These are phyloP conservation scores for Drosophila kanekoi DNA, from an alignment of 2,888 invertebrate species.

Conservation along the genomic window DNA sequence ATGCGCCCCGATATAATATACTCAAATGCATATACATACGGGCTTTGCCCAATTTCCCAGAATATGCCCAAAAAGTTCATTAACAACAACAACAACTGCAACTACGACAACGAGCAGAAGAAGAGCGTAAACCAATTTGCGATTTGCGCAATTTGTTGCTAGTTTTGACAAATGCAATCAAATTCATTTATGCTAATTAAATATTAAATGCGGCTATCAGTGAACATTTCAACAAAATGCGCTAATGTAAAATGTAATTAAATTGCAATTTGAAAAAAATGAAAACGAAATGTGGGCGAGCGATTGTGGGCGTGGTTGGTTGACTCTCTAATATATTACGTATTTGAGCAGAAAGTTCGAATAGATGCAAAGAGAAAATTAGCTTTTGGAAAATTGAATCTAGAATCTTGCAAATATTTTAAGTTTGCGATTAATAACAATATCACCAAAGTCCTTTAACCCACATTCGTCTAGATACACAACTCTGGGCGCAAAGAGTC, in stretches of 20 bases:
- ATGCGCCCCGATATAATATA: constrained; percentile 11
- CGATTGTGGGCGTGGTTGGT: neutral
- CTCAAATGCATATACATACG: constrained; percentile 9
- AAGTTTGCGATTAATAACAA: no score
- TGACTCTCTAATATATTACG: neutral
- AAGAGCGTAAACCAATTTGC: constrained; percentile 19
- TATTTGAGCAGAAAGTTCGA: no score
- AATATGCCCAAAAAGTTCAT: constrained; percentile 33
- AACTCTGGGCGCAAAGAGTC: no score
- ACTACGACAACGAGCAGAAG: constrained; percentile 7
- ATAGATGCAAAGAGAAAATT: no score
- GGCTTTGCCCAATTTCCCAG: neutral
- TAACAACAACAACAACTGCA: constrained; percentile 33
- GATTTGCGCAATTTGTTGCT: constrained; percentile 12
- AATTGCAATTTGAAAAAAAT: constrained; percentile 49
- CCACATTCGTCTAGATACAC: no score
- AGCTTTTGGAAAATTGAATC: no score
- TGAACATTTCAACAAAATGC: constrained; percentile 17
- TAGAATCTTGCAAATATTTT: no score
- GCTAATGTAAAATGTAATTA: constrained; percentile 62
- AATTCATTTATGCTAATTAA: constrained; percentile 62
- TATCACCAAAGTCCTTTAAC: no score
- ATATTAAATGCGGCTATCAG: constrained; percentile 57
- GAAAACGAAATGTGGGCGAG: constrained; percentile 14
- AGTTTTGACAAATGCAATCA: constrained; percentile 55